Base-by-base conservation (phyloP, 2,113 vertebrate genomes). In the Cygnus buccinator region DNA sequence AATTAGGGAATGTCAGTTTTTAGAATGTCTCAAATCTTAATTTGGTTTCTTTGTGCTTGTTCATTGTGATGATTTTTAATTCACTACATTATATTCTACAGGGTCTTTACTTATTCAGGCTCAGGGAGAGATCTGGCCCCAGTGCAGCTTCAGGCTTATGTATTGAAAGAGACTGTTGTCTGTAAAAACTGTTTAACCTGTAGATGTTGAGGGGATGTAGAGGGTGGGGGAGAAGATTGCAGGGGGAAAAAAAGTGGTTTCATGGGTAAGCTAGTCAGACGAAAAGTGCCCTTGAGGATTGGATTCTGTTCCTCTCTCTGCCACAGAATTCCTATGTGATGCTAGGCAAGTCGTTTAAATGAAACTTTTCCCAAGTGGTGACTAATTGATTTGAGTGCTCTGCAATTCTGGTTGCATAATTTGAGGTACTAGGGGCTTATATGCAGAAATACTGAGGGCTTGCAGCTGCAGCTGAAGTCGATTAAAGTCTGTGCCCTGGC, bases 321-420 rank as follows among this genome's bases (percentile, higher is more conserved):
- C 91, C 66, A 73, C 94, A 95, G 95, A 97, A 97, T 96, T 96
- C 95, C 94, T 96, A 23, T 95, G 95, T 95, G 95, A 89, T 95
- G 91, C 94, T 87, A 80, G 66, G 95, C 95, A 84, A 94, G 95
- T 96, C 93, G 28, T 96, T 97, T 97, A 97, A 96, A 95, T 6
- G 91, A 96, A 97, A 95, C 96, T 96, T 97, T 96, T 97, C 96
- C 95, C 96, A 97, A 97, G 96, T 97, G 95, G 96, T 97, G 95
- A 96, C 96, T 97, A 97, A 97, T 97, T 97, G 96, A 97, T 97
- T 97, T 97, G 96, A 97, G 96, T 97, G 96, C 95, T 97, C 95
- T 96, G 94, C 94, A 97, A 96, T 97, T 97, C 93, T 96, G 89
- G 89, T 95, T 94, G 95, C 95, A 96, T 97, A 97, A 97, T 97